Percentiles rank a stretch among this genome's conserved stretches.
These are phyloP conservation scores for Drosophila tsacasi DNA, from an alignment of 1,140 invertebrate species.

Conservation along the genomic window DNA sequence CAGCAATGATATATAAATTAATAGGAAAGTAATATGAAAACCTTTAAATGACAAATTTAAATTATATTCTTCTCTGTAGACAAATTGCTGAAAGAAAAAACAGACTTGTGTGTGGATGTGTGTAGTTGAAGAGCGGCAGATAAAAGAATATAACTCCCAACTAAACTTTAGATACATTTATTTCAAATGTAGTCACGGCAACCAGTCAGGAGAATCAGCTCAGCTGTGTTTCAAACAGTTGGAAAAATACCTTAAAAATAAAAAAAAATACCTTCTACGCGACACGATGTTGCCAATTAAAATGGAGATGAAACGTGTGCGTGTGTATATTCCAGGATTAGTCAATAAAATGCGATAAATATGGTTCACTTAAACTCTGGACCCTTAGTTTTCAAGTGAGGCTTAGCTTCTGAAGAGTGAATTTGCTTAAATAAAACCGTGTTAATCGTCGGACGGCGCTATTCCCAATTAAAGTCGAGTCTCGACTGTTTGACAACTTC, in stretches of 20 bases:
- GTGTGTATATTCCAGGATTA: not conserved
- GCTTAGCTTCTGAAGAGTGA: not conserved
- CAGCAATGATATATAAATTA: too few species aligned
- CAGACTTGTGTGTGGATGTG: constrained; percentile 14
- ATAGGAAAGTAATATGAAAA: too few species aligned
- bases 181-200: constrained; percentile 71
- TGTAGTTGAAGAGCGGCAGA: constrained; percentile 38
- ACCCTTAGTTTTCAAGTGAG: not conserved
- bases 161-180: constrained; percentile 79
- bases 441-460: not conserved
- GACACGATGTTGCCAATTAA: constrained; percentile 30
- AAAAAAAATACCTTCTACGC: not conserved
- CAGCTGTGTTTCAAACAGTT: constrained; percentile 23
- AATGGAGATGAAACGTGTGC: constrained; percentile 18
- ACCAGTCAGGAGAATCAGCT: constrained; percentile 25
- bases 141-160: constrained; percentile 66
- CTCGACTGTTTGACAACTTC: constrained; percentile 2
- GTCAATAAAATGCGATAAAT: not conserved
- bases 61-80: not conserved
- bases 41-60: too few species aligned
- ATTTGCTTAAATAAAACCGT: constrained; percentile 1
- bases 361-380: not conserved
- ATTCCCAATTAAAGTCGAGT: constrained; percentile 12
- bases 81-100: constrained; percentile 37
- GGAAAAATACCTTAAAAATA: not conserved